phyloP scores from a whole-genome alignment of 2,113 vertebrate genomes.

The Malaclemys terrapin region DNA sequence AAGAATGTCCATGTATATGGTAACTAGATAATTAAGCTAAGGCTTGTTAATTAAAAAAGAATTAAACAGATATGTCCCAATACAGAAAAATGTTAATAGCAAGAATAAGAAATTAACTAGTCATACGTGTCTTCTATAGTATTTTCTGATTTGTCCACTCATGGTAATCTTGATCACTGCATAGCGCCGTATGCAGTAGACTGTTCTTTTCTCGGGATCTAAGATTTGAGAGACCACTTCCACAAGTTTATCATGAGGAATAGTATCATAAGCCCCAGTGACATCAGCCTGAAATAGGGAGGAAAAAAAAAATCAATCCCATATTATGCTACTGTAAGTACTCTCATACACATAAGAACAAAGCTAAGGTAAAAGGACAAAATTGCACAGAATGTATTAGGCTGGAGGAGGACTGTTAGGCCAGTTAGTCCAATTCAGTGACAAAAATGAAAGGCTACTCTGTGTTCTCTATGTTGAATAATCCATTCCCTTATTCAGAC shows the following conservation, averaged over 20 bases:
- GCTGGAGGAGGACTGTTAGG: neutral
- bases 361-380: neutral
- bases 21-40: neutral
- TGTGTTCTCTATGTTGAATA: neutral
- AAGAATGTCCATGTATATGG: neutral
- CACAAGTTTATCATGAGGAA: constrained; percentile 89
- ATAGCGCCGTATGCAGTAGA: constrained; percentile 86
- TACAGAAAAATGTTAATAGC: neutral
- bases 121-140: constrained; percentile 84
- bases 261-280: constrained; percentile 89
- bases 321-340: neutral
- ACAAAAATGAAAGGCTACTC: neutral
- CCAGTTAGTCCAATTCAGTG: neutral
- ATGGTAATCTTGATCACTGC: constrained; percentile 82
- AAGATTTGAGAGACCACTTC: constrained; percentile 85
- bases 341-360: neutral
- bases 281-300: constrained; percentile 85
- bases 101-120: neutral
- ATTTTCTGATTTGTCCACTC: constrained; percentile 77
- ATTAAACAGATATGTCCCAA: neutral
- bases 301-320: neutral
- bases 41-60: neutral
- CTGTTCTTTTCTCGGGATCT: constrained; percentile 70
- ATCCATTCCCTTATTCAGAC: neutral
- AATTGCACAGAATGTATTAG: neutral